phyloP scores from a whole-genome alignment of 2,113 vertebrate species.

The Sebastes schlegelii region DNA sequence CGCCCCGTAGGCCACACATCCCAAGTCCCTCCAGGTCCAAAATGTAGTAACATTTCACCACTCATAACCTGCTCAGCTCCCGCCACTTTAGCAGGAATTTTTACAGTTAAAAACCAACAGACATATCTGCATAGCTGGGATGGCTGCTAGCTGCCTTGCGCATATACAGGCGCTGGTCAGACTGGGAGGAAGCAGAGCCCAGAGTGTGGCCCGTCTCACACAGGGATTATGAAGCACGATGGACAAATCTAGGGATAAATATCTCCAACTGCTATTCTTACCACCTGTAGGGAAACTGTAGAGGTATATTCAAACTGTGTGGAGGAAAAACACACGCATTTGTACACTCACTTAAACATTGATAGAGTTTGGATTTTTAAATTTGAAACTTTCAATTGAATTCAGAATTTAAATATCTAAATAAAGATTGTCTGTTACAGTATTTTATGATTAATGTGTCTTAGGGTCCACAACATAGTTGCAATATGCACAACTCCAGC shows the following conservation, averaged over 20 bases:
- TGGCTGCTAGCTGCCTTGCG: conserved; percentile 45
- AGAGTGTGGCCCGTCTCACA: conserved; percentile 1
- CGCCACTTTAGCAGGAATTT: conserved; percentile 67
- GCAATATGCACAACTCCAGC: too few relatives aligned
- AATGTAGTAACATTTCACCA: conserved; percentile 73
- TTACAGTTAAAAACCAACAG: conserved; percentile 71
- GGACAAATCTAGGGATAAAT: conserved; percentile 23
- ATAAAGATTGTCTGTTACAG: too few relatives aligned
- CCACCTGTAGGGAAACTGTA: not conserved
- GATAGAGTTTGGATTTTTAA: too few relatives aligned
- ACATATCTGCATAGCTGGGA: conserved; percentile 68
- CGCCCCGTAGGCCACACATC: not conserved
- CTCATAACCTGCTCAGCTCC: conserved; percentile 50
- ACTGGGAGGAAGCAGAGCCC: conserved; percentile 11
- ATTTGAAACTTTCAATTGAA: not conserved
- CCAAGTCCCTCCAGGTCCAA: conserved; percentile 65
- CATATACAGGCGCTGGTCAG: conserved; percentile 22
- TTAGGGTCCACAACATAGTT: too few relatives aligned
- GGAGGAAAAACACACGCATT: not conserved
- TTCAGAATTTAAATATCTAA: too few relatives aligned
- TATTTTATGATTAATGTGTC: too few relatives aligned
- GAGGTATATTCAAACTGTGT: not conserved
- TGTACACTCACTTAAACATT: not conserved
- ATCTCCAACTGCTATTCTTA: conserved; percentile 8
- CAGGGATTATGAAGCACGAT: conserved; percentile 41